A percentile compares a stretch with the other conserved stretches of the same genome.
These are phyloP conservation scores for Parazoanthus swiftii DNA, from an alignment of 92 coral and sea anemone genomes.

Conservation along the genomic window DNA sequence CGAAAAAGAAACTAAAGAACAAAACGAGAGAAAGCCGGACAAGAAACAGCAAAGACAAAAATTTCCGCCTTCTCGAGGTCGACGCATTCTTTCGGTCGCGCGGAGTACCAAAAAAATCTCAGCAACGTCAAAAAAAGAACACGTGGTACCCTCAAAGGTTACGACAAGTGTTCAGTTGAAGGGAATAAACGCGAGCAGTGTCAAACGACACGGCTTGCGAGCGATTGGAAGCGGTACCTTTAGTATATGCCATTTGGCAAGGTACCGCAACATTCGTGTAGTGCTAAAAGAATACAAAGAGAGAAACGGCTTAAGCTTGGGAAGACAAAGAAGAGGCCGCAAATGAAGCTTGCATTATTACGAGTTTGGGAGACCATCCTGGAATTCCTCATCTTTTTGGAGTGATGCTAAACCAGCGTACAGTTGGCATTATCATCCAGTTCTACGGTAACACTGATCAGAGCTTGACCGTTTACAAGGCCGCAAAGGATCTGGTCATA, in stretches of 20 bases:
- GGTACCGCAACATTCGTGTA: conserved; percentile 47
- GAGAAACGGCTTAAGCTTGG: neutral
- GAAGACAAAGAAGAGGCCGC: conserved; percentile 3
- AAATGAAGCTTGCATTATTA: conserved; percentile 31
- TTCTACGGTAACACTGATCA: conserved; percentile 32
- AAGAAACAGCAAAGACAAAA: conserved; percentile 14
- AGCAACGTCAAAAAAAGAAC: conserved; percentile 11
- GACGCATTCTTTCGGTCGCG: conserved; percentile 19
- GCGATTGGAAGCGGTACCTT: conserved; percentile 54
- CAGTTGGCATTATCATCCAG: conserved; percentile 40
- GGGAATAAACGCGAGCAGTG: neutral
- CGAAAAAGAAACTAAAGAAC: conserved; percentile 6
- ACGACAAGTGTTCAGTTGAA: neutral
- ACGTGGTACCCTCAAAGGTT: conserved; percentile 3
- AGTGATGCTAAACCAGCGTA: neutral
- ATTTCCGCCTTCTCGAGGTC: conserved; percentile 4
- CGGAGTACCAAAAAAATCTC: neutral
- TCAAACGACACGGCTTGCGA: neutral
- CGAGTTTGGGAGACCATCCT: conserved; percentile 51
- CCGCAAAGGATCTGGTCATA: conserved; percentile 15
- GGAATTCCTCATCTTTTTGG: conserved; percentile 58
- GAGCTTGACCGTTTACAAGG: conserved; percentile 7
- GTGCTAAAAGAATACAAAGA: conserved; percentile 52
- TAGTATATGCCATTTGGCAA: conserved; percentile 46
- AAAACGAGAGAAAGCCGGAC: neutral